Conservation (phyloP, 2,113 vertebrate genomes). For the Sylvicapra grimmia region DNA sequence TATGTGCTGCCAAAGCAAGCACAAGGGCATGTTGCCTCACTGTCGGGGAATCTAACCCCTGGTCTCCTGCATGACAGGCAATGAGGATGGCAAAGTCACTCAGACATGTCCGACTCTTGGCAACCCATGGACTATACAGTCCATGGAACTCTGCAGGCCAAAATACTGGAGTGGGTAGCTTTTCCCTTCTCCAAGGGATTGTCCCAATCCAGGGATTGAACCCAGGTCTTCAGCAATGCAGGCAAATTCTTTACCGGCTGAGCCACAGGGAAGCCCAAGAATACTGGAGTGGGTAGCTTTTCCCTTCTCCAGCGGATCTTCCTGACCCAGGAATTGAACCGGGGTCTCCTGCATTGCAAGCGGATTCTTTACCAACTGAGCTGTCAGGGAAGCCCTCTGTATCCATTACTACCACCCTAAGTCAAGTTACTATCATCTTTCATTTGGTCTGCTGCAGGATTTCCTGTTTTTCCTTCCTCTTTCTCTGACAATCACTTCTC, state of each 20-base stretch:
- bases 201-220: not conserved
- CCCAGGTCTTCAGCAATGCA: not conserved
- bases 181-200: not conserved
- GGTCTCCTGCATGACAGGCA: not conserved
- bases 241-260: not conserved
- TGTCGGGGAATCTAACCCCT: not conserved
- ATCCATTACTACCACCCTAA: not conserved
- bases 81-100: accelerated
- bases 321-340: not conserved
- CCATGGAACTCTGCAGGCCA: too few species aligned
- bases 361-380: not conserved
- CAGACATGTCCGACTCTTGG: not conserved
- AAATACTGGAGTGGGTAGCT: not conserved
- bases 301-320: not conserved
- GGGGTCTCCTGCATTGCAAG: not conserved
- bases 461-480: not conserved
- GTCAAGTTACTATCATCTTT: not conserved
- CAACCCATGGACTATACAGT: not conserved
- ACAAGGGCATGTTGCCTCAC: not conserved
- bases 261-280: not conserved
- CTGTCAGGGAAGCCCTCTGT: not conserved
- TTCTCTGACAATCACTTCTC: not conserved
- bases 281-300: not conserved
- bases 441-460: not conserved
- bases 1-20: not conserved